Percentiles rank a stretch among this genome's conserved stretches.
Conservation (phyloP, 1,140 invertebrate species). For the Hesperophylax magnus region DNA sequence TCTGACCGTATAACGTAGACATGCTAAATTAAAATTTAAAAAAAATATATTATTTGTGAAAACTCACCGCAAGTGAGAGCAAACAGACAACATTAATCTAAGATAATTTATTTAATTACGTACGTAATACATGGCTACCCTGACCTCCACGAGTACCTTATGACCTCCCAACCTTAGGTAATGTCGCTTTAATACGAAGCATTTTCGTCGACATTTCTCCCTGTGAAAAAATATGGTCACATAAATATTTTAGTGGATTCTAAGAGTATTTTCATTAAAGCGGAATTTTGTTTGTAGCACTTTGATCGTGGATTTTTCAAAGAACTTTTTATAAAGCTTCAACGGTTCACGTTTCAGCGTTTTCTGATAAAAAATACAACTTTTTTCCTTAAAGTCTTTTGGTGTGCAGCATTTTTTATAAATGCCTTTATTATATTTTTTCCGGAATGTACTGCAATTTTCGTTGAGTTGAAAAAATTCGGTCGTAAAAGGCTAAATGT, state of each 20-base stretch:
- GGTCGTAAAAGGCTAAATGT: background rate
- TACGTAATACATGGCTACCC: too few relatives aligned
- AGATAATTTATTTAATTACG: too few relatives aligned
- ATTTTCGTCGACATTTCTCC: background rate
- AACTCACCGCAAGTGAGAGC: too few relatives aligned
- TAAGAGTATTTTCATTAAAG: constrained; percentile 54
- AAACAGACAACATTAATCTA: too few relatives aligned
- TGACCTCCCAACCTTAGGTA: background rate
- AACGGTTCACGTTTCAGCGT: constrained; percentile 37
- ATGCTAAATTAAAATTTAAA: too few relatives aligned
- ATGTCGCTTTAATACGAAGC: background rate
- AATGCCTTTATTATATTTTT: constrained; percentile 25
- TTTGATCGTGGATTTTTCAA: constrained; percentile 50
- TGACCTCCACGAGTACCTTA: too few relatives aligned
- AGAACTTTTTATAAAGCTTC: constrained; percentile 45
- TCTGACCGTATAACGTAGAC: too few relatives aligned
- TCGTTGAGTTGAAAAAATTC: constrained; percentile 21
- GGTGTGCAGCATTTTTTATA: constrained; percentile 39
- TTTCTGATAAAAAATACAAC: constrained; percentile 28
- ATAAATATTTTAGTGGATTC: constrained; percentile 37
- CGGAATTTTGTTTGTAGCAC: constrained; percentile 52
- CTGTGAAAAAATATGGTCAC: constrained; percentile 25
- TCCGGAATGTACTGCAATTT: constrained; percentile 22
- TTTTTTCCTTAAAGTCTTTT: constrained; percentile 15
- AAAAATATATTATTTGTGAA: too few relatives aligned